Percentiles rank a stretch among this genome's conserved stretches.
Conservation (phyloP, 1,140 invertebrate genomes). For the Eupeodes corollae region DNA sequence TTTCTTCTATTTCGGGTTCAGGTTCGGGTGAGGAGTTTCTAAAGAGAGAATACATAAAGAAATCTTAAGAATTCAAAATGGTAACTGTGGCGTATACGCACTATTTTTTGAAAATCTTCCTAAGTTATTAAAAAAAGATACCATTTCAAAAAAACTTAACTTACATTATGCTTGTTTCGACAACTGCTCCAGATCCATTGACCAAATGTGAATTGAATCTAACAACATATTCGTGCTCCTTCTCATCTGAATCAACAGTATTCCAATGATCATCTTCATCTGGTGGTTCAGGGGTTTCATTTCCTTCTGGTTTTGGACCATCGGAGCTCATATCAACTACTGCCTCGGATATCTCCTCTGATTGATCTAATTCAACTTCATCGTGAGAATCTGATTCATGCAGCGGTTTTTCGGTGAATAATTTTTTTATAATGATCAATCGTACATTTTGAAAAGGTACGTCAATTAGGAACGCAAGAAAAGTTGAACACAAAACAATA, state of each 20-base stretch:
- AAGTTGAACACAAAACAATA: slow-evolving; percentile 23
- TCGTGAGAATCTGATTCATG: slow-evolving; percentile 5
- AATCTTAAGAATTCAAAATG: no score
- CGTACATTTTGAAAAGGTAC: slow-evolving; percentile 45
- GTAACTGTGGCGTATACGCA: no score
- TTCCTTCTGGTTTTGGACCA: background rate
- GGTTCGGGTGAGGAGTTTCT: no score
- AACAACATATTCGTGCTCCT: slow-evolving; percentile 13
- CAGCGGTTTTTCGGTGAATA: slow-evolving; percentile 14
- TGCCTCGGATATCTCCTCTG: slow-evolving; percentile 2
- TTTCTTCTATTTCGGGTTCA: background rate
- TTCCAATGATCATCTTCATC: slow-evolving; percentile 13
- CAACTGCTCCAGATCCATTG: background rate
- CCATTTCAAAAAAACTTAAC: no score
- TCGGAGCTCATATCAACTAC: background rate
- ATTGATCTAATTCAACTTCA: background rate
- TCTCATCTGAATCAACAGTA: slow-evolving; percentile 15
- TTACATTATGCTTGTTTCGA: no score
- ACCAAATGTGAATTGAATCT: slow-evolving; percentile 3
- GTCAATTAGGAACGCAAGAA: slow-evolving; percentile 43
- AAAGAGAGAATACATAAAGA: slow-evolving; percentile 6
- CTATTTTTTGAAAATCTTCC: no score
- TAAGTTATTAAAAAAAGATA: no score
- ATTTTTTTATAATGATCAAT: slow-evolving; percentile 25
- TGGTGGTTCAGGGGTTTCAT: slow-evolving; percentile 8